phyloP scores from a whole-genome alignment of 2,113 vertebrate genomes.

The Hystrix brachyura region DNA sequence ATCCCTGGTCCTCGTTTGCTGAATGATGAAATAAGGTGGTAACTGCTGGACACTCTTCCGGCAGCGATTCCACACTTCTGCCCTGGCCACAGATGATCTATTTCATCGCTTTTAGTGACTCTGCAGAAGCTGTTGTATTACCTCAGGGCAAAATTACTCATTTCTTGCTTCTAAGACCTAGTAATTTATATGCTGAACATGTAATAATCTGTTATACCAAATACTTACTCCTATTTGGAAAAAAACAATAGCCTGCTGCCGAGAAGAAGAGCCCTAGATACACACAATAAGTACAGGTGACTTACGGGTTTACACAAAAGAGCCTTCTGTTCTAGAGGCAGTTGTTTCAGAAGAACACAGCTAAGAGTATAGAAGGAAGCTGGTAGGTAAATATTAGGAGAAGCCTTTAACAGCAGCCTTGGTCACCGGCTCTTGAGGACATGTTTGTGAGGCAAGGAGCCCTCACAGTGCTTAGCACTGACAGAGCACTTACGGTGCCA shows the following conservation, averaged over 20 bases:
- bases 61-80: constrained; percentile 4
- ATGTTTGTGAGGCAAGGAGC: constrained; percentile 65
- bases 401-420: constrained; percentile 75
- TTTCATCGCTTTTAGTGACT: constrained; percentile 76
- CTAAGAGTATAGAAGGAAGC: constrained; percentile 74
- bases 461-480: constrained; percentile 74
- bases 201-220: constrained; percentile 65
- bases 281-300: constrained; percentile 78
- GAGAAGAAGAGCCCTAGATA: constrained; percentile 68
- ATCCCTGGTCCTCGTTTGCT: constrained; percentile 48
- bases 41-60: neutral
- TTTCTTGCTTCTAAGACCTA: constrained; percentile 73
- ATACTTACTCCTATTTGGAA: constrained; percentile 62
- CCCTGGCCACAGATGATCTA: constrained; percentile 72
- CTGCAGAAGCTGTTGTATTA: constrained; percentile 61
- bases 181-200: constrained; percentile 72
- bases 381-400: constrained; percentile 78
- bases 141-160: constrained; percentile 73
- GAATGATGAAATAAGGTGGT: constrained; percentile 44
- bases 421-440: constrained; percentile 60
- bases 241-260: constrained; percentile 39
- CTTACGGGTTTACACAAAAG: constrained; percentile 77
- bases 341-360: constrained; percentile 76
- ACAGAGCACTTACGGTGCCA: constrained; percentile 59
- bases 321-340: constrained; percentile 66